phyloP scores from a whole-genome alignment of 1,140 invertebrate species.

The Cydia fagiglandana region DNA sequence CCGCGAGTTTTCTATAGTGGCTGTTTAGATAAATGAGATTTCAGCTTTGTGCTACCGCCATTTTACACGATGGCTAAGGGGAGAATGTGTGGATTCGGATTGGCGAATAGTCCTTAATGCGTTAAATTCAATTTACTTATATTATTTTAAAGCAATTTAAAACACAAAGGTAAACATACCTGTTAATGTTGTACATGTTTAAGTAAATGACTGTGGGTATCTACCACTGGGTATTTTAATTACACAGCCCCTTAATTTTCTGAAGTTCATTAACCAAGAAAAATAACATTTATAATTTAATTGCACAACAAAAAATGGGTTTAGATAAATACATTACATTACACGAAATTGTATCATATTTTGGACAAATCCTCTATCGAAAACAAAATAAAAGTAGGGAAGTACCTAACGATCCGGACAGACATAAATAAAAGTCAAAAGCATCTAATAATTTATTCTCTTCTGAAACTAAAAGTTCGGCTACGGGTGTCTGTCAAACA shows the following conservation, averaged over 20 bases:
- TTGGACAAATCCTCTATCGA: background rate
- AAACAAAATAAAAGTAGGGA: background rate
- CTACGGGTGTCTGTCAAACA: background rate
- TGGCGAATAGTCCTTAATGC: background rate
- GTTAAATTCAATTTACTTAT: background rate
- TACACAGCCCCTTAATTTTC: too few species aligned
- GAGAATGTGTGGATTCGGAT: slow-evolving; percentile 4
- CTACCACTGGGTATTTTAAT: too few species aligned
- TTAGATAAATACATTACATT: too few species aligned
- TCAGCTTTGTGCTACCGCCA: slow-evolving; percentile 17
- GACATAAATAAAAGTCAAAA: background rate
- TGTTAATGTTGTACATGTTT: too few species aligned
- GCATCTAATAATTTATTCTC: background rate
- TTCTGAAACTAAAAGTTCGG: slow-evolving; percentile 1
- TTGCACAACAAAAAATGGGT: too few species aligned
- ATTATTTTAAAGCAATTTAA: too few species aligned
- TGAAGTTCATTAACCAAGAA: too few species aligned
- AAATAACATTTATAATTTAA: too few species aligned
- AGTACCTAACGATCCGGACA: background rate
- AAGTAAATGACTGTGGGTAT: too few species aligned
- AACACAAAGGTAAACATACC: too few species aligned
- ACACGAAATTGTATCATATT: background rate
- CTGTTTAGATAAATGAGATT: slow-evolving; percentile 30
- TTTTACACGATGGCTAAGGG: background rate
- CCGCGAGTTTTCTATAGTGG: slow-evolving; percentile 23